These are phyloP conservation scores for Camponotus fellah DNA, from an alignment of 2,888 invertebrate species.

Conservation along the genomic window DNA sequence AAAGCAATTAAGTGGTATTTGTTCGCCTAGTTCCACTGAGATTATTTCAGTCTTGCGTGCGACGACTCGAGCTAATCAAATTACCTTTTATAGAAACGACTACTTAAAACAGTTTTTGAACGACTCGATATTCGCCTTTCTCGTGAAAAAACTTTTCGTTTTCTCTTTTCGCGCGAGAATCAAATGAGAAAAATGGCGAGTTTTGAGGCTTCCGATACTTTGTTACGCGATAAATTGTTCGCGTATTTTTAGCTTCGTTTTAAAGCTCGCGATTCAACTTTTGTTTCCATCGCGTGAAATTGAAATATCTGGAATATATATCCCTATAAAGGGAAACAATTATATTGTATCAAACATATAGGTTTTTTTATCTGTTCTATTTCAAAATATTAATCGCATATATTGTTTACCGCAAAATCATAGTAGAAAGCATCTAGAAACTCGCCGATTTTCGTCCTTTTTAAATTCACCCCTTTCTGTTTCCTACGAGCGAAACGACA, in stretches of 20 bases:
- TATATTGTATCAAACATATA: neutral
- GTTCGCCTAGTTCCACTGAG: slow-evolving; percentile 41
- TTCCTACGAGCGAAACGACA: neutral
- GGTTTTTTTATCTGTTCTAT: neutral
- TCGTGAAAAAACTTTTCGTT: neutral
- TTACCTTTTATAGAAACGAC: slow-evolving; percentile 50
- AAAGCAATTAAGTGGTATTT: slow-evolving; percentile 57
- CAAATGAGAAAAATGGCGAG: neutral
- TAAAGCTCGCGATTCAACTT: neutral
- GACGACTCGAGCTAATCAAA: slow-evolving; percentile 45
- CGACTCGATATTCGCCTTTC: neutral
- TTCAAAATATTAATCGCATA: neutral
- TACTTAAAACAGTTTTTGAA: slow-evolving; percentile 6
- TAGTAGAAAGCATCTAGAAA: neutral
- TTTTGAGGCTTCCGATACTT: slow-evolving; percentile 11
- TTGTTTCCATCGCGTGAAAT: slow-evolving; percentile 49
- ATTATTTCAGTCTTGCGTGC: slow-evolving; percentile 40
- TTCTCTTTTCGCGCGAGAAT: slow-evolving; percentile 7
- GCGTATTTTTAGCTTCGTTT: slow-evolving; percentile 7
- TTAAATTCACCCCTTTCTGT: slow-evolving; percentile 43
- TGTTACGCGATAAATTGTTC: slow-evolving; percentile 36
- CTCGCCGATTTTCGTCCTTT: slow-evolving; percentile 15
- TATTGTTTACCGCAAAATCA: slow-evolving; percentile 6
- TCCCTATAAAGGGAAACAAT: neutral
- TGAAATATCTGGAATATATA: slow-evolving; percentile 65